Conservation (phyloP, 2,797 vertebrate species). For the Heliangelus exortis region DNA sequence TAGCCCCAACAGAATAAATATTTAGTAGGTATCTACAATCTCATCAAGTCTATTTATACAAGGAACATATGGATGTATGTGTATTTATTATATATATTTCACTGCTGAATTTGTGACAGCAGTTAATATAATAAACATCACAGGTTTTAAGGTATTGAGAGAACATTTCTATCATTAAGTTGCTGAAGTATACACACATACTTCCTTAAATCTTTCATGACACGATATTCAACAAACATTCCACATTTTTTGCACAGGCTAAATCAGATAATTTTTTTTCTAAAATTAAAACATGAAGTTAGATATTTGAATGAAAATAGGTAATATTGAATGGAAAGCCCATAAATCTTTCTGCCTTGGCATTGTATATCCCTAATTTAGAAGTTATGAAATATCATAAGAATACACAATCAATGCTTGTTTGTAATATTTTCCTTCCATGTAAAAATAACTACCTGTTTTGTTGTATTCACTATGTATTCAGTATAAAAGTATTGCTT, state of each 20-base stretch:
- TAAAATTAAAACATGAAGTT: neutral
- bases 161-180: neutral
- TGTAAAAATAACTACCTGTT: neutral
- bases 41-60: neutral
- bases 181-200: neutral
- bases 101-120: neutral
- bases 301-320: neutral
- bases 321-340: neutral
- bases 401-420: neutral
- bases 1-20: neutral
- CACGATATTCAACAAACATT: neutral
- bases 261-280: neutral
- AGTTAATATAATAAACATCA: neutral
- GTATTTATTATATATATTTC: neutral
- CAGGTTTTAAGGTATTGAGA: slow-evolving; percentile 6
- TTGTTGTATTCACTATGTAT: neutral
- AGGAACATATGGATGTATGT: neutral
- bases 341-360: neutral
- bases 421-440: neutral
- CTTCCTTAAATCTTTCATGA: slow-evolving; percentile 16
- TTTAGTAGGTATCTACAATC: neutral
- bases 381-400: neutral
- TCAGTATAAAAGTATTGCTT: neutral
- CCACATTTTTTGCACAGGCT: neutral
- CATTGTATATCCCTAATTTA: neutral